Evolutionary conservation across 2,113 vertebrate species (phyloP).

Genomic region (Cryptotis parvus): DNA sequence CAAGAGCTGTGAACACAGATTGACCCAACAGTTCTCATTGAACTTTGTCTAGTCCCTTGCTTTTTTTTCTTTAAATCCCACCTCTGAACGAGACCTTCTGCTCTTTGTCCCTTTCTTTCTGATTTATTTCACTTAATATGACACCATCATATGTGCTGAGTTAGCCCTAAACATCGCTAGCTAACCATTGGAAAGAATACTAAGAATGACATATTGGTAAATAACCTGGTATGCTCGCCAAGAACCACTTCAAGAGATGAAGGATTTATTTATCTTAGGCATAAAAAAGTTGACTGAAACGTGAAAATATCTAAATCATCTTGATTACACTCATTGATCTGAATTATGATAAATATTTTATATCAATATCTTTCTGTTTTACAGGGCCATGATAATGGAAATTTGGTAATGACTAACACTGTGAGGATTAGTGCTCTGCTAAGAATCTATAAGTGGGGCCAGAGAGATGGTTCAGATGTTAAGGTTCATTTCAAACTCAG

Average conservation of each 20-base stretch:
- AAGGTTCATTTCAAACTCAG: too few species aligned
- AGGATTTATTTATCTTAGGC: not conserved
- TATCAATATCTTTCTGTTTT: not conserved
- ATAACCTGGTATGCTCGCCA: not conserved
- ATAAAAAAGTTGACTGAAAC: constrained; percentile 14
- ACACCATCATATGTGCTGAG: not conserved
- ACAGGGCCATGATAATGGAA: not conserved
- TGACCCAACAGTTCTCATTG: too few species aligned
- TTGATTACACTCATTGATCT: constrained; percentile 43
- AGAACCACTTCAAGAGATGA: not conserved
- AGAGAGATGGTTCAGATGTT: too few species aligned
- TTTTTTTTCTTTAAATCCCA: too few species aligned
- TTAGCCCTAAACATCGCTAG: constrained; percentile 20
- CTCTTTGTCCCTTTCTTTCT: too few species aligned
- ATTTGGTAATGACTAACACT: not conserved
- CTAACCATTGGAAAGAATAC: constrained; percentile 9
- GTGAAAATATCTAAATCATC: not conserved
- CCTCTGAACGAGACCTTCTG: too few species aligned
- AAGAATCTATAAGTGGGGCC: not conserved
- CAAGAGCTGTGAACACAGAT: too few species aligned
- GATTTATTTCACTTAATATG: too few species aligned
- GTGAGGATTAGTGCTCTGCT: not conserved
- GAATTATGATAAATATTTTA: constrained; percentile 21
- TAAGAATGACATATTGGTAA: constrained; percentile 5
- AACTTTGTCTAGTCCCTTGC: too few species aligned